Evolutionary conservation across 2,888 invertebrate species (phyloP), one percentile per base, ranked within the genome.

Genomic region (Cataglyphis livida): DNA sequence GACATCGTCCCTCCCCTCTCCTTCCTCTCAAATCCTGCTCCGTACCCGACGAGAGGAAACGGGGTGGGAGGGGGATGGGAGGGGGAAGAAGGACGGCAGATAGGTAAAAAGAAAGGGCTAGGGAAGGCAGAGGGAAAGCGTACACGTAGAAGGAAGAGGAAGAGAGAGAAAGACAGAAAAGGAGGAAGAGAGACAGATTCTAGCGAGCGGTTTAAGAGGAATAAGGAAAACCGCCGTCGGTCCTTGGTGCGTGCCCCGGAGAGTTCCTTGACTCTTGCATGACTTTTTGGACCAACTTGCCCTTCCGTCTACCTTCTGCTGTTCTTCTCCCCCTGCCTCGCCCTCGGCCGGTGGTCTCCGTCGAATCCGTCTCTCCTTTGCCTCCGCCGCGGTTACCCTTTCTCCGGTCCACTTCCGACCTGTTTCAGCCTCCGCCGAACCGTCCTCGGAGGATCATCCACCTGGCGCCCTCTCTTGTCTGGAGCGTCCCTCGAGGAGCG

Each of bases 161-260:
- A 44, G 10, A 6, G 12, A 82, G 68, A 73, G 59, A 78, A n/a
- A 82, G 62, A 66, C 21, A 41, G 28, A 76, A 9, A 87, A 51
- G 68, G 73, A 73, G 28, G 61, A 32, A 78, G 79, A 79, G 84
- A 86, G 84, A 84, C 85, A 84, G 68, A 38, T 25, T 64, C 65
- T 85, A 87, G 86, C 84, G 81, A 88, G 89, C 75, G 86, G 89
- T 90, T 91, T 88, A 84, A 88, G 88, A 88, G 88, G 89, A 90
- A 87, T 86, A 90, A 85, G 87, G 87, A 83, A 87, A 89, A 89
- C 85, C 87, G 75, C 89, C 85, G 84, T 81, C 81, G 88, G 85
- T 87, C 88, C 90, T 90, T 87, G 88, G 89, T 85, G 83, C 85
- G 48, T 18, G 85, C 85, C 84, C 85, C 57, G 84, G 54, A 51